phyloP scores from a whole-genome alignment of 2,888 invertebrate genomes.

The Zaprionus obscuricornis region DNA sequence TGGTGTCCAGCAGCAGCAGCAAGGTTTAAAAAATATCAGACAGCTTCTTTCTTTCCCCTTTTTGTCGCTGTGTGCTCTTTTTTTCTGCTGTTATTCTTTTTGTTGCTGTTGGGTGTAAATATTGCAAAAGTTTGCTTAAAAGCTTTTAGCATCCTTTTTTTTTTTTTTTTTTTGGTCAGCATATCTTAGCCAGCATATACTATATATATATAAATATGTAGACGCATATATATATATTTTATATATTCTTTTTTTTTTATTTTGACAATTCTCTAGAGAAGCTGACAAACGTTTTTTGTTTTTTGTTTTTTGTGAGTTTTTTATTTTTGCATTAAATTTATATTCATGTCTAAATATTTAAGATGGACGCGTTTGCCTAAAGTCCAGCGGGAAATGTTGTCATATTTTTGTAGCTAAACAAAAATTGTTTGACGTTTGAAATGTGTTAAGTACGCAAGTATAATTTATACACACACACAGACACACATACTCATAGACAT shows the following conservation, averaged over 20 bases:
- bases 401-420: constrained; percentile 38
- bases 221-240: constrained; percentile 3
- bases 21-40: constrained; percentile 22
- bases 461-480: not conserved
- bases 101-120: constrained; percentile 52
- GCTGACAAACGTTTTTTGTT: constrained; percentile 46
- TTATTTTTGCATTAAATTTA: constrained; percentile 38
- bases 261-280: constrained; percentile 36
- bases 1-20: constrained; percentile 36
- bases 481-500: not conserved
- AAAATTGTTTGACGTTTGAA: constrained; percentile 46
- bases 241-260: constrained; percentile 5
- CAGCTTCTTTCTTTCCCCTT: no score
- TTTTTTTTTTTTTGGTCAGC: constrained; percentile 21
- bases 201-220: no score
- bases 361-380: constrained; percentile 32
- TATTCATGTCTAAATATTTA: constrained; percentile 34
- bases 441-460: constrained; percentile 2
- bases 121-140: constrained; percentile 70
- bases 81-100: no score
- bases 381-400: constrained; percentile 51
- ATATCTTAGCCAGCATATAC: no score
- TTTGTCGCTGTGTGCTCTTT: no score
- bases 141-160: constrained; percentile 67
- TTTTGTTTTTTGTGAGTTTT: no score